Evolutionary conservation across 2,113 vertebrate species (phyloP), one percentile per base, ranked within the genome.

Genomic region (Amphilophus citrinellus): DNA sequence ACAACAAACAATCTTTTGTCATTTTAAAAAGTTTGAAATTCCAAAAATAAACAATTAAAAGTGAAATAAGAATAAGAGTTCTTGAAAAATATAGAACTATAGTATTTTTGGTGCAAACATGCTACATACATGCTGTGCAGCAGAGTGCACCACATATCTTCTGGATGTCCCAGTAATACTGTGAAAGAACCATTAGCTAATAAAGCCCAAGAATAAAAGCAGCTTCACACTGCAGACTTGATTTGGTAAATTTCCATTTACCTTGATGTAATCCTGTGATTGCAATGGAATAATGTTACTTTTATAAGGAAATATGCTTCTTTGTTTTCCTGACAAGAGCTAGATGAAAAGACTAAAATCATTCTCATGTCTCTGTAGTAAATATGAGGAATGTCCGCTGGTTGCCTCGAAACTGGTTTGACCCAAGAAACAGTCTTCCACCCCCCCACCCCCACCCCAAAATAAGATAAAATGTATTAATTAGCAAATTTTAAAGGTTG

Each of bases 361-460:
- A 15, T 18, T 56, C 32, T 62, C 35, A 30, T 4, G 17, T 58
- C 60, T 65, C 47, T 57, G 56, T 50, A 50, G 66, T 35, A 57
- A 77, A 65, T 56, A 50, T 30, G 30, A 30, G 30, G 30, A 30
- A 35, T 62, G 32, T 8, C 30, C 0, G 57, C n/a, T 76, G 47
- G 80, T 83, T 83, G 80, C 80, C 60, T 83, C 60, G 80, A 63
- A 83, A 83, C 80, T n/a, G 59, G 14, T 61, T 27, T 81, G 53
- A 30, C 42, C 42, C 65, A 47, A 9, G 57, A 47, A 81, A 9
- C 57, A 20, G 44, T 30, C 30, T 61, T 47, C 39, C 20, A 24
- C 15, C 14, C 17, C n/a, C 18, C 8, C 20, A 3, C 30, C 22
- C 71, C 14, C 39, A 7, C 14, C 56, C 14, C 32, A 13, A 0